Evolutionary conservation across 2,113 vertebrate genomes (phyloP), one percentile per base, ranked within the genome.

Genomic region (Prietella phreatophila): DNA sequence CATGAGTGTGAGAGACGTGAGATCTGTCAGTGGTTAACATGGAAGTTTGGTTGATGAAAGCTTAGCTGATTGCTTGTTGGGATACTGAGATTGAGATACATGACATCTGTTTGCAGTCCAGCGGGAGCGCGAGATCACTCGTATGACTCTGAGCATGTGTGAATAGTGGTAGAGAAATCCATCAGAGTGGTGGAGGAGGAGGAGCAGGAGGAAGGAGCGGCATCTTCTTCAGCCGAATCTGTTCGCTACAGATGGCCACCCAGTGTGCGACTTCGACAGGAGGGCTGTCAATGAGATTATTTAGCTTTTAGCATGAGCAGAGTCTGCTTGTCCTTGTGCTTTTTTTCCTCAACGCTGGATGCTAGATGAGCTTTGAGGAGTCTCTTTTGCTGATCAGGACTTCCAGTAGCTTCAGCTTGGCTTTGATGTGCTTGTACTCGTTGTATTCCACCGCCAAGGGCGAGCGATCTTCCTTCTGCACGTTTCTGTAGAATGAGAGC

Each of bases 341-440:
- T 47, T 33, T 10, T 61, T 15, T 22, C 60, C 30, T 36, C 7
- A 0, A 55, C 2, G 7, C 25, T 14, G 60, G 58, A 56, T 47
- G 30, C 80, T 91, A 96, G 88, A 94, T 94, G 53, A 94, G 92
- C 79, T 95, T 95, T 0, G 91, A 83, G 2, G 95, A 92, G 93
- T 97, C 97, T 96, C 97, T 96, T 94, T 99, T 99, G 96, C 96
- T 99, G 95, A 99, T 99, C 87, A 99, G 96, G 86, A 98, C 98
- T 89, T 99, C 98, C 93, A 99, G 93, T 42, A 99, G 96, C 90
- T 96, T 93, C 83, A 99, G 94, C 88, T 99, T 99, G 50, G 98
- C 98, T 92, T 99, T 99, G 22, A 99, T 91, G 65, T 99, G 97
- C 92, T 99, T 99, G 94, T 99, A 99, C 89, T 98, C 97, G 0